Conservation (phyloP, 2,113 vertebrate genomes). For the Muntiacus muntjak region DNA sequence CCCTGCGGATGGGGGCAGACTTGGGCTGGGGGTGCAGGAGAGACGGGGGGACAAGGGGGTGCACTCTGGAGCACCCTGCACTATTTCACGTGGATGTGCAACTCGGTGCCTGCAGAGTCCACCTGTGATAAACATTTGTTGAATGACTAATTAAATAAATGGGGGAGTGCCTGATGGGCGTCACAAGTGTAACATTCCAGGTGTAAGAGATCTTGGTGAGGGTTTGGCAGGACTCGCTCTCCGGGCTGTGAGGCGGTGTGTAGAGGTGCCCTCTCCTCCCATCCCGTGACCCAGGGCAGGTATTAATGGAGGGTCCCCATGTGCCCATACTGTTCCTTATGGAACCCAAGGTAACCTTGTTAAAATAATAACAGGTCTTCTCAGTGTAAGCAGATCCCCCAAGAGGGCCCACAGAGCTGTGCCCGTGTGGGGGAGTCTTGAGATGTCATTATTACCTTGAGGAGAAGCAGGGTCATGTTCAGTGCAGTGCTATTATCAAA, state of each 20-base stretch:
- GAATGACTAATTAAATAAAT: not conserved
- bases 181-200: not conserved
- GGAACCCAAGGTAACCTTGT: not conserved
- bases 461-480: not conserved
- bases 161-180: not conserved
- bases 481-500: not conserved
- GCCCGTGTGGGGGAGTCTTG: accelerated
- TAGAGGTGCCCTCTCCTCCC: not conserved
- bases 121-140: not conserved
- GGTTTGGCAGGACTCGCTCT: not conserved
- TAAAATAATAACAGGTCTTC: not conserved
- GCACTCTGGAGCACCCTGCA: not conserved
- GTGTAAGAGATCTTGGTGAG: not conserved
- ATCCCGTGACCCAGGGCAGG: accelerated
- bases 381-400: not conserved
- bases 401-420: not conserved
- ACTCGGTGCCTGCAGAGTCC: not conserved
- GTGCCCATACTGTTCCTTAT: not conserved
- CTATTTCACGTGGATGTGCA: accelerated
- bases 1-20: accelerated
- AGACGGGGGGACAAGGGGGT: not conserved
- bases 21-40: not conserved
- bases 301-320: not conserved
- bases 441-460: accelerated
- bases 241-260: not conserved